Conservation (phyloP, 2,113 vertebrate species). For the Poeciliopsis occidentalis region DNA sequence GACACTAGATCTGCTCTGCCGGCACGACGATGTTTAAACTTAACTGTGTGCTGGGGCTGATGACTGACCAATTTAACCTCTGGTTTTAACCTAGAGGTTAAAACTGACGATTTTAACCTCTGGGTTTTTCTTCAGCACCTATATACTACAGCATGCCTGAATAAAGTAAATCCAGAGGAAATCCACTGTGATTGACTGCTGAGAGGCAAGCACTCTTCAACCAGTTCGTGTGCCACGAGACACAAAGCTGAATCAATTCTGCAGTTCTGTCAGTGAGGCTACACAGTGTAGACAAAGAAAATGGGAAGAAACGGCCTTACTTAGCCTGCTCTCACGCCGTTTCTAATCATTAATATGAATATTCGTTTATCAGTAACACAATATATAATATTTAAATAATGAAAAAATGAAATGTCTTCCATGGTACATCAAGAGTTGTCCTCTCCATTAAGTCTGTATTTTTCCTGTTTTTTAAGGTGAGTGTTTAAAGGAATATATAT, state of each 20-base stretch:
- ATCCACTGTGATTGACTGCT: conserved; percentile 15
- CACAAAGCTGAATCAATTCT: conserved; percentile 7
- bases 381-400: not conserved
- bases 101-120: not conserved
- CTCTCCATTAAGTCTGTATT: not conserved
- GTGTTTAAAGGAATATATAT: not conserved
- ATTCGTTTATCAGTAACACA: not conserved
- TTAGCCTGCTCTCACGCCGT: not conserved
- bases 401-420: not conserved
- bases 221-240: conserved; percentile 13
- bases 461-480: not conserved
- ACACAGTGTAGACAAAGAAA: not conserved
- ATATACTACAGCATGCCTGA: not conserved
- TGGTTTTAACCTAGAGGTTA: not conserved
- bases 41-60: not conserved
- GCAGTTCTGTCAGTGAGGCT: not conserved
- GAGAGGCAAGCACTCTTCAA: conserved; percentile 29
- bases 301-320: not conserved
- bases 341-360: not conserved
- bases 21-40: not conserved
- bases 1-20: not conserved
- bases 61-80: not conserved
- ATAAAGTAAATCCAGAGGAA: not conserved
- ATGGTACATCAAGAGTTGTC: not conserved
- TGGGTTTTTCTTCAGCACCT: not conserved